phyloP scores from a whole-genome alignment of 2,888 invertebrate species.

The Anodontia alba region DNA sequence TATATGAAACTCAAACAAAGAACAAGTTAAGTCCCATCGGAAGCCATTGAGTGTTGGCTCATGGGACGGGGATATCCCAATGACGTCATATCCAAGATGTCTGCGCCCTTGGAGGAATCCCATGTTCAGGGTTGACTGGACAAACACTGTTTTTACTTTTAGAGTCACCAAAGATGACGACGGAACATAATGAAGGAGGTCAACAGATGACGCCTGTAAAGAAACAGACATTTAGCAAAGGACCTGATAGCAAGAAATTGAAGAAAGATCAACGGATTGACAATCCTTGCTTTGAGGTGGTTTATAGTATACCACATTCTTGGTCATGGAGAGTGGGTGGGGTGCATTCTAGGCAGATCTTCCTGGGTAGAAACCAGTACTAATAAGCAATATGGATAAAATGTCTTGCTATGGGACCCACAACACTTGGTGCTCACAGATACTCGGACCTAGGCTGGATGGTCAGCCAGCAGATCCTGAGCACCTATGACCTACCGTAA shows the following conservation, averaged over 20 bases:
- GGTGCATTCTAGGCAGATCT: too few species aligned
- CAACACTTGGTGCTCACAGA: too few species aligned
- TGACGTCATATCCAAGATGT: slow-evolving; percentile 66
- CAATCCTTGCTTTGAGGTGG: slow-evolving; percentile 30
- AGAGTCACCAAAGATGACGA: neutral
- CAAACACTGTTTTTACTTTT: too few species aligned
- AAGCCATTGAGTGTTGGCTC: slow-evolving; percentile 71
- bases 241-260: neutral
- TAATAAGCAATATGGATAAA: too few species aligned
- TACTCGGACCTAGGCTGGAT: too few species aligned
- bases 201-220: too few species aligned
- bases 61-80: slow-evolving; percentile 64
- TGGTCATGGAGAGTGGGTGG: too few species aligned
- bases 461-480: too few species aligned
- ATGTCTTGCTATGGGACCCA: too few species aligned
- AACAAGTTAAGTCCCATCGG: slow-evolving; percentile 64
- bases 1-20: slow-evolving; percentile 44
- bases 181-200: neutral
- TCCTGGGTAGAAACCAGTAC: too few species aligned
- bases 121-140: neutral
- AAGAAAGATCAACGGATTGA: slow-evolving; percentile 6
- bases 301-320: too few species aligned
- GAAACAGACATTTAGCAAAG: neutral
- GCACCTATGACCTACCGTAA: too few species aligned
- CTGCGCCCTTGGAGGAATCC: slow-evolving; percentile 48